Base-by-base conservation (phyloP, 2,888 invertebrate genomes). In the Nezara viridula region DNA sequence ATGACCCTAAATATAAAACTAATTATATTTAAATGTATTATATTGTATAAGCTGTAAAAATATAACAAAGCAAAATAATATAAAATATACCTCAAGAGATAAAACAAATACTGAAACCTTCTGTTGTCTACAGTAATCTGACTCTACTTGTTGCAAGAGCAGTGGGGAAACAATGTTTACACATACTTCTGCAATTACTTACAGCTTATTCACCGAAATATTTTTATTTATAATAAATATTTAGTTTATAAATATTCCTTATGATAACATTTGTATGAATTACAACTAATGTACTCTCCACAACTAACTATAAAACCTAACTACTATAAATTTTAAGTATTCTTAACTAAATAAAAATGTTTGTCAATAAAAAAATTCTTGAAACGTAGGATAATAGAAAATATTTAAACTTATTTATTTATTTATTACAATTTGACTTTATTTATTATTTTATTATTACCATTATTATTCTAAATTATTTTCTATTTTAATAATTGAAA, bases 81-180 rank as follows among this genome's bases (percentile, higher is more conserved):
- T 32, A 27, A 60, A 73, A 37, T 73, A 37, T 73, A 73, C 66
- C 66, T 73, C 32, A 24, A 73, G 66, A 37, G 66, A 73, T 2
- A 32, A 37, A 73, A 73, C 37, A 73, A 32, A 37, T 19, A 37
- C 16, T 73, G 66, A 73, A 73, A 73, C 66, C 40, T 81, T 81
- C 81, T 81, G 81, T 81, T 37, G n/a, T n/a, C 81, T 81, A 81
- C 81, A 81, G 81, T 81, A 81, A 81, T 81, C 44, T 81, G 44
- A 47, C 40, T 44, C 40, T 81, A n/a, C 81, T 81, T 81, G 81
- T n/a, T 81, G 81, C 81, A 81, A 81, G 14, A 44, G 44, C 44
- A 44, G 81, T 81, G 40, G 81, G 40, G 81, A 44, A 81, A 81
- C 12, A 81, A n/a, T 40, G 81, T 44, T 81, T 81, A 44, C 81